phyloP scores from a whole-genome alignment of 2,113 vertebrate genomes.

The Dascyllus trimaculatus region DNA sequence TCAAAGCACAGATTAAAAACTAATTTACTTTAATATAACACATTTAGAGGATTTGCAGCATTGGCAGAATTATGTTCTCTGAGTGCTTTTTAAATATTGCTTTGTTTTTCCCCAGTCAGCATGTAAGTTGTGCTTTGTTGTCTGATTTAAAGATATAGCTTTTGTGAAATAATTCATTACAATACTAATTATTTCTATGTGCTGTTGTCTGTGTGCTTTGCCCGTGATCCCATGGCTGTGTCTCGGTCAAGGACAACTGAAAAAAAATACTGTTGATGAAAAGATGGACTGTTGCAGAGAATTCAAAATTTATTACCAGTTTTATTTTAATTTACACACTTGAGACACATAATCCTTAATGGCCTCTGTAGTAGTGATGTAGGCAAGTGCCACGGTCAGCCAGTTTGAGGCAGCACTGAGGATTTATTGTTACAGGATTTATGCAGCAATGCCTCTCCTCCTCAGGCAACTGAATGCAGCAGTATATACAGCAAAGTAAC shows the following conservation, averaged over 20 bases:
- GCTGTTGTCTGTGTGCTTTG: too few relatives aligned
- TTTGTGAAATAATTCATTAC: too few relatives aligned
- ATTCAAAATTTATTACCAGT: slow-evolving; percentile 3
- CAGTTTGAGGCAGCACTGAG: slow-evolving; percentile 21
- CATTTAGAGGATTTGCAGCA: too few relatives aligned
- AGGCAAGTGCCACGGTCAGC: slow-evolving; percentile 26
- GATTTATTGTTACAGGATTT: slow-evolving; percentile 42
- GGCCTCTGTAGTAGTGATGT: slow-evolving; percentile 5
- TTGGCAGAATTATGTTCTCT: too few relatives aligned
- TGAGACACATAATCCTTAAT: slow-evolving; percentile 6
- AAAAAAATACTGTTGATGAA: not conserved
- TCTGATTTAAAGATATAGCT: too few relatives aligned
- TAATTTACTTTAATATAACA: too few relatives aligned
- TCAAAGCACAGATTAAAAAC: too few relatives aligned
- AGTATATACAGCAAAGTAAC: slow-evolving; percentile 17
- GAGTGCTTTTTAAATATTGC: too few relatives aligned
- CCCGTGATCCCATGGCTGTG: too few relatives aligned
- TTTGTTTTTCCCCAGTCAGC: too few relatives aligned
- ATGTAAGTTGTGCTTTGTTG: too few relatives aligned
- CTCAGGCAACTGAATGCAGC: not conserved
- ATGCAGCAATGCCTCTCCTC: slow-evolving; percentile 24
- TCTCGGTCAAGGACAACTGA: slow-evolving; percentile 8
- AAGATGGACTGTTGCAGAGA: not conserved
- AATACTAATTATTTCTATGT: too few relatives aligned
- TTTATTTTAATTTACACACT: slow-evolving; percentile 25